Evolutionary conservation across 2,888 invertebrate genomes (phyloP), one percentile per base, ranked within the genome.

Genomic region (Tanaodytes sp.): DNA sequence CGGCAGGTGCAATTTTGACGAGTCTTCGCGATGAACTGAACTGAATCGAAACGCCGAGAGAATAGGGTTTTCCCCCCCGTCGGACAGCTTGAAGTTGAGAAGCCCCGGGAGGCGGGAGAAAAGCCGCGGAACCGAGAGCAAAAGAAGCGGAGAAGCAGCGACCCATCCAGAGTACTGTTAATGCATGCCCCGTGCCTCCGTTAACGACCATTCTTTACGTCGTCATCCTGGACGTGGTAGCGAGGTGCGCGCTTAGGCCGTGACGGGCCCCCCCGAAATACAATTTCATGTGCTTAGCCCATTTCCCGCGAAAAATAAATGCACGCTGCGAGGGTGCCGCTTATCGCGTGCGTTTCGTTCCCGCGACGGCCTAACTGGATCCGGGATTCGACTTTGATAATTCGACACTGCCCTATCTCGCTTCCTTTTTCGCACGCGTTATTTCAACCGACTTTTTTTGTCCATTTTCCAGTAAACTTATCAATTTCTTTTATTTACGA

Each of bases 121-220:
- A 73, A 76, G 62, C 55, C 63, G 62, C 70, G 71, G 71, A 73
- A 75, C 68, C 66, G 74, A 78, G 80, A 73, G 72, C 71, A 63
- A 74, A 77, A 78, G 79, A 78, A 76, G 72, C 74, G 75, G 73
- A 72, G 77, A 77, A 77, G 65, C 76, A 77, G 77, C 77, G 78
- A 79, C 77, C 79, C 78, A 80, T 81, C 78, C 78, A 76, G 82
- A 83, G 83, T 82, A 83, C 83, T 84, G 84, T 84, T 84, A 84
- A 84, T 84, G 82, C 84, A 84, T 83, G 84, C 81, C 83, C 74
- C 73, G 74, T 83, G 84, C 83, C 75, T 82, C 81, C 71, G 77
- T 79, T 84, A 84, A 84, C 83, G 75, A 84, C 82, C 80, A 80
- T 80, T 75, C 78, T 80, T 75, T 73, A 63, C 74, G 67, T 73